Base-by-base conservation (phyloP, 2,888 invertebrate species). In the Archips crataeganus region DNA sequence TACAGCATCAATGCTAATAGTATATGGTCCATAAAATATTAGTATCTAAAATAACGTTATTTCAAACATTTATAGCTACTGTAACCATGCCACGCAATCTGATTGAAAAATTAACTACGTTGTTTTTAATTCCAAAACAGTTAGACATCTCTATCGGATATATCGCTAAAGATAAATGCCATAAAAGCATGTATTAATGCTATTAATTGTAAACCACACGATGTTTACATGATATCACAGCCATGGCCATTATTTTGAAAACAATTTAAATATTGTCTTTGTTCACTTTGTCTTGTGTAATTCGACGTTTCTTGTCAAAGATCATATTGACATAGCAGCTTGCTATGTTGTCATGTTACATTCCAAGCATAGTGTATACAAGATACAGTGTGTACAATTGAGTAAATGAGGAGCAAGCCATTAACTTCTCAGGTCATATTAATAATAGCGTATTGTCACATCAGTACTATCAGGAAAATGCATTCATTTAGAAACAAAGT, bases 201-300 rank as follows among this genome's bases (percentile, higher is more conserved):
- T 9, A 9, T 42, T 11, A 2, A 10, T 45, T 10, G 11, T 9
- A 45, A 45, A 45, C 11, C 42, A 39, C 11, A 68, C 23, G 23
- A 67, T 49, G 34, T 57, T 13, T 2, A 2, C 47, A 11, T 8
- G 64, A 6, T 60, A 65, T 42, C 23, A 23, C 34, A 68, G 47
- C 72, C 72, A 68, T 47, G 72, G 67, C 0, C 62, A 57, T 23
- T 51, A 5, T 64, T 51, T 63, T 68, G 47, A 23, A 60, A 73
- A 59, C 68, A 63, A 64, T 65, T 74, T 49, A 65, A 70, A 74
- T 61, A 70, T 74, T 74, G 74, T 61, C 64, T 70, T 65, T 61
- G 60, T 54, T 59, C 47, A 63, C 64, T 74, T 74, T 49, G 65
- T n/a, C 64, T 74, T 49, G 65, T n/a, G 60, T 65, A 51, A 59